A percentile compares a stretch with the other conserved stretches of the same genome.
Evolutionary conservation across 2,113 vertebrate species (phyloP).

Genomic region (Donacobius atricapilla): DNA sequence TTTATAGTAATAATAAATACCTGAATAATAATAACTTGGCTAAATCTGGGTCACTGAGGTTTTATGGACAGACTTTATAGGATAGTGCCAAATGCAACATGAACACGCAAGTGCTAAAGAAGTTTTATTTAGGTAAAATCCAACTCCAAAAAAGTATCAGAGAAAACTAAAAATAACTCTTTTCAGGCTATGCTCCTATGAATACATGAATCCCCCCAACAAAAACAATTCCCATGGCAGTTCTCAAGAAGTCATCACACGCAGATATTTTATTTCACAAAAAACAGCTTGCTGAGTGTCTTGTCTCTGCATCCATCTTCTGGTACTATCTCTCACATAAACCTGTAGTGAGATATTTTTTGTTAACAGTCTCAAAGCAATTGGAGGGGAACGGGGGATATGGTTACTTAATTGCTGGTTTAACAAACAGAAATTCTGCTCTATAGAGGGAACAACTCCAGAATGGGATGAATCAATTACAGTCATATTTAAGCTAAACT

Average conservation of each 20-base stretch:
- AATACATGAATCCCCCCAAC: neutral
- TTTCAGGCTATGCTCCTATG: neutral
- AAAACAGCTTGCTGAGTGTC: neutral
- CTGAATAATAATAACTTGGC: slow-evolving; percentile 40
- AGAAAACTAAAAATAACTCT: neutral
- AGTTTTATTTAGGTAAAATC: slow-evolving; percentile 32
- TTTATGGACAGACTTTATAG: slow-evolving; percentile 10
- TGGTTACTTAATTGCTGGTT: neutral
- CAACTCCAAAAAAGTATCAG: neutral
- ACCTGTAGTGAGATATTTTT: neutral
- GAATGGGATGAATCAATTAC: neutral
- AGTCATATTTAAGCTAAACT: neutral
- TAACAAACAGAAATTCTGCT: neutral
- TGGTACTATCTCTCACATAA: neutral
- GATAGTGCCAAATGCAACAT: slow-evolving; percentile 37
- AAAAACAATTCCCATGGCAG: neutral
- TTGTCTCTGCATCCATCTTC: neutral
- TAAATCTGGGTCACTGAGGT: neutral
- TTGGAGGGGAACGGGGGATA: neutral
- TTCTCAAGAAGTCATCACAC: neutral
- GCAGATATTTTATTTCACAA: neutral
- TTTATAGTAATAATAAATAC: slow-evolving; percentile 49
- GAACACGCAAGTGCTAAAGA: slow-evolving; percentile 2
- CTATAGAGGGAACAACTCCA: neutral
- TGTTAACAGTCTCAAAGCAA: neutral